These are phyloP conservation scores for Ameiurus melas DNA, from an alignment of 2,113 vertebrate species.

Conservation along the genomic window DNA sequence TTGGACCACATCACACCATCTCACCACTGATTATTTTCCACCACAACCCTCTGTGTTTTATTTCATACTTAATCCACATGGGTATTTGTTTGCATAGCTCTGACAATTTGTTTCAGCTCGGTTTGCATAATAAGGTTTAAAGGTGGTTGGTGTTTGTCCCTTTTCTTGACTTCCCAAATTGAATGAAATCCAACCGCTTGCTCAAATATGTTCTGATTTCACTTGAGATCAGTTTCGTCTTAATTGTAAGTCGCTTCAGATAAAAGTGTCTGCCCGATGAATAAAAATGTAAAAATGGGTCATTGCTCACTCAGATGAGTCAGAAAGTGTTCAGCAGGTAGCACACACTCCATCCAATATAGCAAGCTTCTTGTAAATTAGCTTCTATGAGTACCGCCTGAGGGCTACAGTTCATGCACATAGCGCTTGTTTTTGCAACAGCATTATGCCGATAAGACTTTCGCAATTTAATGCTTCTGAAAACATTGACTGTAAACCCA, in stretches of 20 bases:
- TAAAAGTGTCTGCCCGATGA: not conserved
- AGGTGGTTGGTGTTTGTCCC: not conserved
- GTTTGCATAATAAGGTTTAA: not conserved
- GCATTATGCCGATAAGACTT: not conserved
- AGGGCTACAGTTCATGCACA: slow-evolving; percentile 1
- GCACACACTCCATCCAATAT: not conserved
- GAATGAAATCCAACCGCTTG: not conserved
- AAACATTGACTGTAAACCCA: slow-evolving; percentile 8
- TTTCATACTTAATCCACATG: not conserved
- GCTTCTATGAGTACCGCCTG: slow-evolving; percentile 1
- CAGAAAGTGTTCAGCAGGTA: slow-evolving; percentile 8
- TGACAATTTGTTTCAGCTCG: not conserved
- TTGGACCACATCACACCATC: not conserved
- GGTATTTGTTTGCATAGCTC: not conserved
- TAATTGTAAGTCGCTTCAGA: not conserved
- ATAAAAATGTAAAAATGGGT: not conserved
- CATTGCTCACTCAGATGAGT: slow-evolving; percentile 2
- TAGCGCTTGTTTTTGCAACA: not conserved
- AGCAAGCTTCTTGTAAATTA: slow-evolving; percentile 9
- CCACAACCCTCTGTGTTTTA: not conserved
- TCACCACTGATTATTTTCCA: not conserved
- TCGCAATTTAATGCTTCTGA: not conserved
- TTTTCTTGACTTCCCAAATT: not conserved
- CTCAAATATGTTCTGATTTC: not conserved
- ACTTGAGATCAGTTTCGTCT: not conserved